Conservation (phyloP, 2,113 vertebrate genomes). For the Scophthalmus maximus region DNA sequence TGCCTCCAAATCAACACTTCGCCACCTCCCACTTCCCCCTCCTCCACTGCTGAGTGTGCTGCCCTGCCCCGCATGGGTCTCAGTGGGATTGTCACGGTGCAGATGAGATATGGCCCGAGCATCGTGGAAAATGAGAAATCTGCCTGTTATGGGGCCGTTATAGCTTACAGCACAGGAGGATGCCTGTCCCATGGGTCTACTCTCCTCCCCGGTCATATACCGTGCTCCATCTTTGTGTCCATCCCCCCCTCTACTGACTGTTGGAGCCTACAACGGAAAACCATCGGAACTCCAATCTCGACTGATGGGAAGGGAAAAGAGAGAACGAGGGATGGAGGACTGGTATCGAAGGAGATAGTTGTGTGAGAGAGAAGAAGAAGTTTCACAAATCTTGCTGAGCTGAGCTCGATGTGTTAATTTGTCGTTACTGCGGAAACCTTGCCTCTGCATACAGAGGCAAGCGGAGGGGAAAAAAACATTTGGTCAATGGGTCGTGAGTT, state of each 20-base stretch:
- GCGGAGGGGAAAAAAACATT: slow-evolving; percentile 8
- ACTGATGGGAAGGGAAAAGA: slow-evolving; percentile 25
- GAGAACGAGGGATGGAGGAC: not conserved
- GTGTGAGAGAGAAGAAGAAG: not conserved
- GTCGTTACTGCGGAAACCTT: slow-evolving; percentile 34
- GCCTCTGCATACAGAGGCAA: not conserved
- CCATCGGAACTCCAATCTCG: slow-evolving; percentile 11
- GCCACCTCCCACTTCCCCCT: slow-evolving; percentile 26
- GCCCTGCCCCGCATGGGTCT: slow-evolving; percentile 45
- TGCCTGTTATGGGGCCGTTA: slow-evolving; percentile 70
- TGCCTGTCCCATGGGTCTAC: slow-evolving; percentile 67
- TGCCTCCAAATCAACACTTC: slow-evolving; percentile 17
- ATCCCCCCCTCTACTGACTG: slow-evolving; percentile 27
- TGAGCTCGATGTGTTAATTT: not conserved
- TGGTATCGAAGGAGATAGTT: not conserved
- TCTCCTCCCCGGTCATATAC: slow-evolving; percentile 38
- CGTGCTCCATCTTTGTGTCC: slow-evolving; percentile 32
- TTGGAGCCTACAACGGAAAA: not conserved
- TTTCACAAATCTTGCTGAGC: slow-evolving; percentile 25
- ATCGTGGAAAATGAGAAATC: slow-evolving; percentile 70
- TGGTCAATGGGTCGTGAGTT: slow-evolving; percentile 24
- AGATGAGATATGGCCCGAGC: slow-evolving; percentile 62
- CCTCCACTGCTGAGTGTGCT: slow-evolving; percentile 57
- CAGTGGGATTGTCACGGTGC: slow-evolving; percentile 56
- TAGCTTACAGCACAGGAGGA: slow-evolving; percentile 69